Conservation (phyloP, 1,140 invertebrate species). For the Kradibia gibbosae region DNA sequence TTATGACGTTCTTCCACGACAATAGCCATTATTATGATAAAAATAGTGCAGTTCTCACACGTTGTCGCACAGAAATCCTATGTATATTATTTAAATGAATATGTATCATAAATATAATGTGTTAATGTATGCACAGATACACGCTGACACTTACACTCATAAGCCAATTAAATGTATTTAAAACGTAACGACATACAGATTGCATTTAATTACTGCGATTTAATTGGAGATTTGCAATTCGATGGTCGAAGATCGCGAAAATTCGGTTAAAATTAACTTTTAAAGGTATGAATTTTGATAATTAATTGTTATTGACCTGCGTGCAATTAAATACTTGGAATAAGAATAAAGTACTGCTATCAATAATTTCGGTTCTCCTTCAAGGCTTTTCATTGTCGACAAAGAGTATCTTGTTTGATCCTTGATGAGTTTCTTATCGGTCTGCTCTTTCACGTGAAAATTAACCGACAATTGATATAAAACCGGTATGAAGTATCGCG, state of each 20-base stretch:
- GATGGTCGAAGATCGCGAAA: no score
- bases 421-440: background rate
- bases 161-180: slow-evolving; percentile 3
- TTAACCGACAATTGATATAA: background rate
- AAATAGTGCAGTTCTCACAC: slow-evolving; percentile 9
- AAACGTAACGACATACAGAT: no score
- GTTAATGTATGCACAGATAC: slow-evolving; percentile 45
- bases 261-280: no score
- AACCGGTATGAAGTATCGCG: no score
- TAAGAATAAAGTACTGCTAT: no score
- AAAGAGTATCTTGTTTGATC: background rate
- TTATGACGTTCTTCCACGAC: slow-evolving; percentile 51
- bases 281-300: no score
- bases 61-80: slow-evolving; percentile 30
- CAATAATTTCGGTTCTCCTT: no score
- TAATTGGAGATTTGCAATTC: no score
- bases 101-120: slow-evolving; percentile 40
- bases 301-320: no score
- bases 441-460: background rate
- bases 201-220: background rate
- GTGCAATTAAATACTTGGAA: no score
- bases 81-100: slow-evolving; percentile 44
- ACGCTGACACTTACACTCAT: background rate
- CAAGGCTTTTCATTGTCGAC: background rate
- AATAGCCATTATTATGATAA: slow-evolving; percentile 24